phyloP scores from a whole-genome alignment of 2,113 vertebrate genomes.

The Tachuris rubrigastra region DNA sequence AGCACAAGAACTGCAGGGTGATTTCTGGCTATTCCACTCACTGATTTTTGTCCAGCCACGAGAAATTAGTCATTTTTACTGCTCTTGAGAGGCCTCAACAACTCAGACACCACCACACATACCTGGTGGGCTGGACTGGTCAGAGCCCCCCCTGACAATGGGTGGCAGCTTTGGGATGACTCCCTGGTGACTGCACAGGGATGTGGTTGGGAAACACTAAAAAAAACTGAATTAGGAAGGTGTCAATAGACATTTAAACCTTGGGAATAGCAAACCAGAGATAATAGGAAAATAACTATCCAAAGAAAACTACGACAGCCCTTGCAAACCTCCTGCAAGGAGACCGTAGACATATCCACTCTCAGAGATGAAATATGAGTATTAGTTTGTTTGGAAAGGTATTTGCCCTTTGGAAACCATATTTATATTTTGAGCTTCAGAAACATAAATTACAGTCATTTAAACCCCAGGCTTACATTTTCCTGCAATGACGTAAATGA shows the following conservation, averaged over 20 bases:
- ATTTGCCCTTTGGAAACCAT: slow-evolving; percentile 64
- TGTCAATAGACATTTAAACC: background rate
- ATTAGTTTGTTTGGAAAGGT: slow-evolving; percentile 21
- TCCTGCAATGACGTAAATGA: slow-evolving; percentile 38
- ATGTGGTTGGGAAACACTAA: background rate
- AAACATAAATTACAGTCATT: slow-evolving; percentile 57
- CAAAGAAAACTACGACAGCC: background rate
- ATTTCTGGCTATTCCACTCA: background rate
- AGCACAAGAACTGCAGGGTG: background rate
- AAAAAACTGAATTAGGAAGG: background rate
- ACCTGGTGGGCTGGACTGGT: background rate
- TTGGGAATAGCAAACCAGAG: background rate
- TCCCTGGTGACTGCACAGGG: background rate
- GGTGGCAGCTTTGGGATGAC: background rate
- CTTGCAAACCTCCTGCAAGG: background rate
- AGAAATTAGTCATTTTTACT: background rate
- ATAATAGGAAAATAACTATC: background rate
- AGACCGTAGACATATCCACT: background rate
- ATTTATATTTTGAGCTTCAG: slow-evolving; percentile 53
- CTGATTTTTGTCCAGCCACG: background rate
- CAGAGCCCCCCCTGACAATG: fast-evolving
- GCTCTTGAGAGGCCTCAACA: background rate
- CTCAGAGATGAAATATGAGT: background rate
- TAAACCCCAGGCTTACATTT: slow-evolving; percentile 57
- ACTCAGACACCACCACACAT: background rate